Conservation (phyloP, 2,888 invertebrate genomes). For the Diarsia dahlii region DNA sequence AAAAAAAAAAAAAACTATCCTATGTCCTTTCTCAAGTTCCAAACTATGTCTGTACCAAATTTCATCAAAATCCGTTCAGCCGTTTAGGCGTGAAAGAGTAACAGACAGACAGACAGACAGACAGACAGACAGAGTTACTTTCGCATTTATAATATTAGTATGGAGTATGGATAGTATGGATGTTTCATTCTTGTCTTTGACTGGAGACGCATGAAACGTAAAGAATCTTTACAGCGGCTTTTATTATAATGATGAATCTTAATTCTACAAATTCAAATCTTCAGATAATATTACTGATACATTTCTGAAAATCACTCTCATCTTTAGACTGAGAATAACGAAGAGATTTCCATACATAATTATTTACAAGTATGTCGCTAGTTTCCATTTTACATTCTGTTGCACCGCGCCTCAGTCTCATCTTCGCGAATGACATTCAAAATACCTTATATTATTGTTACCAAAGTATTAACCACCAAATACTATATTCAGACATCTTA, state of each 20-base stretch:
- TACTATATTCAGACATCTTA: neutral
- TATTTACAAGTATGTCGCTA: constrained; percentile 2
- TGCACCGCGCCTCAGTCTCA: neutral
- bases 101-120: too few relatives aligned
- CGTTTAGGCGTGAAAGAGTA: too few relatives aligned
- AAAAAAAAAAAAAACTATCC: too few relatives aligned
- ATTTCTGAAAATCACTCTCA: neutral
- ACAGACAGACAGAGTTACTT: too few relatives aligned
- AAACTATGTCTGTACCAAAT: too few relatives aligned
- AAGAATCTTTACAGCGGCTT: neutral
- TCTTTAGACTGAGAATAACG: neutral
- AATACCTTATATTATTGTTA: neutral
- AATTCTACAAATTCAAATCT: neutral
- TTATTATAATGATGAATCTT: neutral
- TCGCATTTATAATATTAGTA: too few relatives aligned
- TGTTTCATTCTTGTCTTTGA: neutral
- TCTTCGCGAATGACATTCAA: neutral
- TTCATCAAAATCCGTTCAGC: too few relatives aligned
- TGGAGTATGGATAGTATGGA: too few relatives aligned
- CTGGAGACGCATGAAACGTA: neutral
- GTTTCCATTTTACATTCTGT: neutral
- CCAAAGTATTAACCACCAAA: neutral
- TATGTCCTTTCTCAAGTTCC: too few relatives aligned
- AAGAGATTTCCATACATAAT: neutral
- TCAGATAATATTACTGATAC: neutral